Conservation (phyloP, 2,797 vertebrate genomes). For the Chiloscyllium punctatum region DNA sequence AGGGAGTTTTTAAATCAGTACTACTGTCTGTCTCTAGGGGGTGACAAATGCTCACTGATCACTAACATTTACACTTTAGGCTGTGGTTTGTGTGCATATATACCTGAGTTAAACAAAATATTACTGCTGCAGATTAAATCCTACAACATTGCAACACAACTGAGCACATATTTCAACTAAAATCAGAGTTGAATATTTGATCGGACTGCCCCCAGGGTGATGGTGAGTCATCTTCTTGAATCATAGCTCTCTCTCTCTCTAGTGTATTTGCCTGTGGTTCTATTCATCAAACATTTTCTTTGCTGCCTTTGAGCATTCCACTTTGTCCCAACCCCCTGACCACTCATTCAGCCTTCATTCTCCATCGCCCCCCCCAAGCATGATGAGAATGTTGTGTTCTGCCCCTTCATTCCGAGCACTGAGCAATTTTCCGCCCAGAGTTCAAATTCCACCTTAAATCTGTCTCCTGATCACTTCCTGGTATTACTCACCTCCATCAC, state of each 20-base stretch:
- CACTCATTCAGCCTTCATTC: background rate
- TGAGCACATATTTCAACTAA: background rate
- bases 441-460: too few species aligned
- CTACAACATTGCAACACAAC: background rate
- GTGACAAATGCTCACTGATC: constrained; percentile 8
- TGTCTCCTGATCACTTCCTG: background rate
- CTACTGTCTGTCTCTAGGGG: background rate
- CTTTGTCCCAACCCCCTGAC: too few species aligned
- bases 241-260: background rate
- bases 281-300: background rate
- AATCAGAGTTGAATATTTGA: too few species aligned
- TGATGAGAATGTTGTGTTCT: too few species aligned
- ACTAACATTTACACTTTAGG: background rate
- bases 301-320: background rate
- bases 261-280: background rate
- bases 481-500: background rate
- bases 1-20: background rate
- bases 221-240: background rate
- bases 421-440: too few species aligned
- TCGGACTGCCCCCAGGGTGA: background rate
- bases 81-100: background rate
- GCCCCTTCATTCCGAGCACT: too few species aligned
- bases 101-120: background rate
- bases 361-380: background rate
- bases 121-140: background rate